Base-by-base conservation (phyloP, 2,113 vertebrate species). In the Myocastor coypus region DNA sequence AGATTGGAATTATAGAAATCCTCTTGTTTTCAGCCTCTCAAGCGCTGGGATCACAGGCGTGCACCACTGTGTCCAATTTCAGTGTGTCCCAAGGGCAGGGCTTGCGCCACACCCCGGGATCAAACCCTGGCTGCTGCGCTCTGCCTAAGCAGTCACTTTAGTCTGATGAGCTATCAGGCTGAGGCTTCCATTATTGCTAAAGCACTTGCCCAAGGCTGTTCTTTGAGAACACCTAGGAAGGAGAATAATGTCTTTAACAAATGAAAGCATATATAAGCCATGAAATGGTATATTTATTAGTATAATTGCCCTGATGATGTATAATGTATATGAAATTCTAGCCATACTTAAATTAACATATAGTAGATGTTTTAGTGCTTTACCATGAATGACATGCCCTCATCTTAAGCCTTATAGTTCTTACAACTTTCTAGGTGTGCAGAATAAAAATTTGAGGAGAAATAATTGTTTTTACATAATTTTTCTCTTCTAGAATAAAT, bases 261-360 rank as follows among this genome's bases (percentile, higher is more conserved):
- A 73, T 87, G 55, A 96, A 69, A 8, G 2, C 1, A 50, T 78
- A 78, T 50, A 42, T 28, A 50, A 32, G 42, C 6, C 42, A 75
- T 12, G 13, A 12, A 75, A 26, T 28, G 40, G 22, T 4, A 52
- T 64, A 84, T 11, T 30, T 64, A 85, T 55, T 32, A 91, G n/a
- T 68, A 91, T 83, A 59, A 80, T 81, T 91, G 20, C 13, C 17
- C 22, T 95, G 84, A 50, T 77, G 83, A 95, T 91, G 83, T 89
- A 61, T 30, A 83, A 88, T 7, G 24, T 71, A 46, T 14, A 57
- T 61, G 50, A 42, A 87, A 2, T 2, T 5, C 9, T 82, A 92
- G 32, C 59, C n/a, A 61, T 22, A 32, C 64, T 4, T 57, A 64
- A 95, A 71, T 28, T 28, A 88, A 91, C 14, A 61, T 8, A 61